Conservation (phyloP, 2,888 invertebrate genomes). For the Drosophila crucigera region DNA sequence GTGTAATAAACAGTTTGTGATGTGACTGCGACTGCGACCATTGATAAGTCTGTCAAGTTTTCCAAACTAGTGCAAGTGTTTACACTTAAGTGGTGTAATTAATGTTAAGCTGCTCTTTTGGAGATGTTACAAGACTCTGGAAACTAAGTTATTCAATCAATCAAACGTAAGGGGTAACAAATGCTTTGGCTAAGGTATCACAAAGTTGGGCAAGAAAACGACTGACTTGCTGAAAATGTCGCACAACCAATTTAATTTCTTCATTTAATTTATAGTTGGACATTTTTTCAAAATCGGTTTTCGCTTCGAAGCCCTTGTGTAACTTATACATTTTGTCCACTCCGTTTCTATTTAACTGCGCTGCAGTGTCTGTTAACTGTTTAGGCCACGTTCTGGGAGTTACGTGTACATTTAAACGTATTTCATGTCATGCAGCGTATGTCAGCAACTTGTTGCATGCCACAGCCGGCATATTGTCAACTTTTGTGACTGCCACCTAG, state of each 20-base stretch:
- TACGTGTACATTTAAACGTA: conserved; percentile 21
- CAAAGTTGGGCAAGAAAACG: neutral
- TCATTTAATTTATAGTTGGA: neutral
- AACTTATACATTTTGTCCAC: neutral
- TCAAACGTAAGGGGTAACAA: neutral
- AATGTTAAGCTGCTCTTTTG: neutral
- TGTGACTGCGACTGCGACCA: conserved; percentile 5
- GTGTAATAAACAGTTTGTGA: conserved; percentile 36
- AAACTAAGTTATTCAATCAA: neutral
- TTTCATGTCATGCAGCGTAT: conserved; percentile 46
- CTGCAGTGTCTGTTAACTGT: conserved; percentile 21
- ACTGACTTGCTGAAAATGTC: neutral
- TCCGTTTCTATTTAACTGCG: conserved; percentile 18
- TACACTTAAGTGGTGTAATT: neutral
- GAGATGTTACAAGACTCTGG: neutral
- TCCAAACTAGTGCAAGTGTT: neutral
- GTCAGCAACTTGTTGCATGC: conserved; percentile 70
- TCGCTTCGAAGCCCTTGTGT: neutral
- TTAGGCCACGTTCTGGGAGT: conserved; percentile 25
- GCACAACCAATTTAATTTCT: neutral
- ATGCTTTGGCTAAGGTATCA: neutral
- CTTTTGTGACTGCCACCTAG: conserved; percentile 11
- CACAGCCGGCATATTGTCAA: conserved; percentile 39
- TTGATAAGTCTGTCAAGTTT: conserved; percentile 15
- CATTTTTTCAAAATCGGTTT: neutral